Conservation (phyloP, 2,888 invertebrate species). For the Caenorhabditis japonica region DNA sequence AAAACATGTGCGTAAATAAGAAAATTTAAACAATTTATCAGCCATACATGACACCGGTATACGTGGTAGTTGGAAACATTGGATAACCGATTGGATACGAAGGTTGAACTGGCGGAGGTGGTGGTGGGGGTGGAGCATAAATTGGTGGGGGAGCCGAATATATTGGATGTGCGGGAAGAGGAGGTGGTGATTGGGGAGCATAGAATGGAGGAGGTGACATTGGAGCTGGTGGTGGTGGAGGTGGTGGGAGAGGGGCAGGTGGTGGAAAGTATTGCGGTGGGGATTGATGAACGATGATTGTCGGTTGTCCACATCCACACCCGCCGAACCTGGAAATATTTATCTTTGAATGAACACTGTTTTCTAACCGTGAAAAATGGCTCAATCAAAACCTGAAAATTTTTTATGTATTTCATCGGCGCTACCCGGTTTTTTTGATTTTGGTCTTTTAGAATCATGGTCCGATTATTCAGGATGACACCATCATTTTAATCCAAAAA, state of each 20-base stretch:
- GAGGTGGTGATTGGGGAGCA: constrained; percentile 40
- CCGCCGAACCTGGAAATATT: constrained; percentile 42
- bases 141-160: constrained; percentile 10
- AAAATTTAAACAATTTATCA: no score
- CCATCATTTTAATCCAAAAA: no score
- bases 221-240: constrained; percentile 11
- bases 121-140: constrained; percentile 9
- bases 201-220: constrained; percentile 11
- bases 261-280: constrained; percentile 29
- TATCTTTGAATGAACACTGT: no score
- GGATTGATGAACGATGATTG: constrained; percentile 41
- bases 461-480: no score
- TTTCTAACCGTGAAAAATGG: no score
- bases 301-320: constrained; percentile 50
- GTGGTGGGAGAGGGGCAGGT: constrained; percentile 9
- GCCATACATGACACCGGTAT: constrained; percentile 25
- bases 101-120: constrained; percentile 2
- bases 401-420: no score
- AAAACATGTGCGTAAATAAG: no score
- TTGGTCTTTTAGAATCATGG: no score
- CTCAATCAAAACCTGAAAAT: no score
- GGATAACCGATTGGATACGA: constrained; percentile 9
- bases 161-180: constrained; percentile 5
- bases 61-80: constrained; percentile 11
- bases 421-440: no score